Base-by-base conservation (phyloP, 1,140 invertebrate genomes). In the Drosophila bipectinata region DNA sequence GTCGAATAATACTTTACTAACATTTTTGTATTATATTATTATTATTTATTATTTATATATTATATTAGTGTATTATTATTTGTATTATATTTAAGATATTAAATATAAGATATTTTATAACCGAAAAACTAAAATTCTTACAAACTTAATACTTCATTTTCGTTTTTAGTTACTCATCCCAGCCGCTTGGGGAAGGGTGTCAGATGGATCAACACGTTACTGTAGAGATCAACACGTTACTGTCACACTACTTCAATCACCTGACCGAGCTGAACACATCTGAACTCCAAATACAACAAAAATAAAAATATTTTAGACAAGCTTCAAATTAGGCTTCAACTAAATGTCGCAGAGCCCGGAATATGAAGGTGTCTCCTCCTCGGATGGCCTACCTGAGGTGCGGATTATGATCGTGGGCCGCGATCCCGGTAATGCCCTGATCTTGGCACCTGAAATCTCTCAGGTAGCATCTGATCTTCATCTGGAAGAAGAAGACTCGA, bases 241-340 rank as follows among this genome's bases (percentile, higher is more conserved):
- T 37, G 34, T 37, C 34, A 37, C 34, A 37, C 34, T 12, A 37
- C 4, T 37, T 37, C 10, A 37, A 10, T 37, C 12, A 37, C 4
- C 41, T 18, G 41, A 5, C 41, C 6, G 8, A 44, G 41, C 41
- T 44, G 0, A 44, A 15, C 14, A 44, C 41, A 15, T 44, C 15
- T 18, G 6, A 14, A 44, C 41, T 44, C 3, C 5, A 18, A 44
- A 44, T 15, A 18, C 15, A 7, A 44, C 41, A 44, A 14, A 14
- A 37, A 10, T n/a, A 12, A 37, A 12, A 10, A 51, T 72, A 51
- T 63, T 52, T 62, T 52, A 58, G 37, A 18, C 56, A 45, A 37
- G 10, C 34, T 37, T n/a, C 34, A 37, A 12, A 37, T n/a, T 28
- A 37, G 34, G 12, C 10, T 21, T 21, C 21, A 37, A 12, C 9